Evolutionary conservation across 2,113 vertebrate species (phyloP).

Genomic region (Planiliza haematocheilus): DNA sequence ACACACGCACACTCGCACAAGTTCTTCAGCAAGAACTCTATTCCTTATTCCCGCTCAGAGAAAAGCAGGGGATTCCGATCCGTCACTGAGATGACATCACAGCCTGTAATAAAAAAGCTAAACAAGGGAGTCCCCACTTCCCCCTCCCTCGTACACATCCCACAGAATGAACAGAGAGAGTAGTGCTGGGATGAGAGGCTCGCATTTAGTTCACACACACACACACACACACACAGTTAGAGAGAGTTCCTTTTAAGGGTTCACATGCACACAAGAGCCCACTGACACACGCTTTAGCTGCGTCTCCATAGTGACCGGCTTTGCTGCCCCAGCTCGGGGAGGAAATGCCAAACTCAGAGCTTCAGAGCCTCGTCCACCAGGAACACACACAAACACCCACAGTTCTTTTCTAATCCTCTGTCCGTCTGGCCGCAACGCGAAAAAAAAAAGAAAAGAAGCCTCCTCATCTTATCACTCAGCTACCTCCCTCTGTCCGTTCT

Average conservation of each 20-base stretch:
- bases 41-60: constrained; percentile 3
- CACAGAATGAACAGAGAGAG: constrained; percentile 29
- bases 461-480: constrained; percentile 46
- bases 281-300: constrained; percentile 50
- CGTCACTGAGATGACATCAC: constrained; percentile 78
- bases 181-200: constrained; percentile 24
- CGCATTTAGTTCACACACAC: constrained; percentile 45
- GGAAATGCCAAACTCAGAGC: constrained; percentile 71
- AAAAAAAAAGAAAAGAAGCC: constrained; percentile 30
- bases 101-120: constrained; percentile 57
- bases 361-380: constrained; percentile 17
- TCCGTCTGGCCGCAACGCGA: constrained; percentile 1
- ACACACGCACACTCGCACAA: not conserved
- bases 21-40: not conserved
- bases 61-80: constrained; percentile 74
- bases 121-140: constrained; percentile 77
- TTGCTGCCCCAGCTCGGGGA: constrained; percentile 51
- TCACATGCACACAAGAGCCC: constrained; percentile 44
- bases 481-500: constrained; percentile 16
- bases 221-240: not conserved
- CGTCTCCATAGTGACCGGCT: constrained; percentile 74
- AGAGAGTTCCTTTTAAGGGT: constrained; percentile 52
- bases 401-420: constrained; percentile 40
- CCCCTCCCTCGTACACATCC: constrained; percentile 50
- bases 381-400: constrained; percentile 27